Conservation (phyloP, 2,113 vertebrate species). For the Capreolus pygargus region DNA sequence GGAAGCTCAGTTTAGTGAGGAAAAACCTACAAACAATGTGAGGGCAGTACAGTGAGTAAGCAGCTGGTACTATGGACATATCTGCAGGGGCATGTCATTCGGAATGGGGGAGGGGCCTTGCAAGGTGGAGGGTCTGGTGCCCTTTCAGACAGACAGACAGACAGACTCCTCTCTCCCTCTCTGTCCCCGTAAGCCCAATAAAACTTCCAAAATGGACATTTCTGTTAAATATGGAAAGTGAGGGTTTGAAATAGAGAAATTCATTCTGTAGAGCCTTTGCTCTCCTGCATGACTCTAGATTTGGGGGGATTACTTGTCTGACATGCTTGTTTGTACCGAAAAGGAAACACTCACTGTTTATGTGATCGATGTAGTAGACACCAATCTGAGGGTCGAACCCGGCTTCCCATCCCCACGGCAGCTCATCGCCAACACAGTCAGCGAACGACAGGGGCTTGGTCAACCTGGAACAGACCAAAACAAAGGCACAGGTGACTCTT, state of each 20-base stretch:
- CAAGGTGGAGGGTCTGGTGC: background rate
- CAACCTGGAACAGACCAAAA: conserved; percentile 79
- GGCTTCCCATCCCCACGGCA: conserved; percentile 89
- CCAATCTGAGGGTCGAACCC: conserved; percentile 88
- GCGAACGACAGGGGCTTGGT: conserved; percentile 90
- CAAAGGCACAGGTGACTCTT: background rate
- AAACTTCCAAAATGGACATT: background rate
- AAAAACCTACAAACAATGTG: background rate
- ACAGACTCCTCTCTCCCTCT: background rate
- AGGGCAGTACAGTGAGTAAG: background rate
- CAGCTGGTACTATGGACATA: background rate
- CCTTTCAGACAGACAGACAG: background rate
- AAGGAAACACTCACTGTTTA: conserved; percentile 85
- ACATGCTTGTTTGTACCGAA: background rate
- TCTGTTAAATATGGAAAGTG: background rate
- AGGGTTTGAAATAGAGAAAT: background rate
- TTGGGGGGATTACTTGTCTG: background rate
- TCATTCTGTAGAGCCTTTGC: background rate
- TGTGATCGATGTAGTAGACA: conserved; percentile 88
- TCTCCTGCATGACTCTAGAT: background rate
- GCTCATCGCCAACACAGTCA: conserved; percentile 89
- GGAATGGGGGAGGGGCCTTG: fast-evolving
- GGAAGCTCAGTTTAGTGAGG: background rate
- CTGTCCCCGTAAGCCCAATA: background rate
- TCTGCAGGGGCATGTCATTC: fast-evolving